phyloP scores from a whole-genome alignment of 2,888 invertebrate genomes.

The Platycheirus rosarum region DNA sequence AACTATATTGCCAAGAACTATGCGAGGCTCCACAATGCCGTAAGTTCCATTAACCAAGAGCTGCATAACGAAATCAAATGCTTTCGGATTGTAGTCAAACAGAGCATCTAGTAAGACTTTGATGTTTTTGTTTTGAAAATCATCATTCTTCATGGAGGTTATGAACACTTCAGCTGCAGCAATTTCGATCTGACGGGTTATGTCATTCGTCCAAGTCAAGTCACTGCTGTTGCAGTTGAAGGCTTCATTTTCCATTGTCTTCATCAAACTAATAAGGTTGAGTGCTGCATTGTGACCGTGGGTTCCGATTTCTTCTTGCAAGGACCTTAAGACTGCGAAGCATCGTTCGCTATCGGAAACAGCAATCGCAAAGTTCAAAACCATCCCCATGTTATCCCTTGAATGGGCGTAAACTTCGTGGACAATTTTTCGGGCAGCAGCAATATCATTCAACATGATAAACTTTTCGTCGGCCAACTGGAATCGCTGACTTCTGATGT shows the following conservation, averaged over 20 bases:
- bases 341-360: conserved; percentile 1
- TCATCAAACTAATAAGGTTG: conserved; percentile 1
- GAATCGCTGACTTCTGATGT: conserved; percentile 5
- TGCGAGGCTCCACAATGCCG: neutral
- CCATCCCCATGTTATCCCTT: neutral
- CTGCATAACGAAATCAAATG: conserved; percentile 27
- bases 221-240: conserved; percentile 11
- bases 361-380: conserved; percentile 11
- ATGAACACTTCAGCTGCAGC: neutral
- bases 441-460: neutral
- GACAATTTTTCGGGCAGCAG: conserved; percentile 1
- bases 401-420: conserved; percentile 34
- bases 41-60: conserved; percentile 5
- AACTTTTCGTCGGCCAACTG: conserved; percentile 36
- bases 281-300: neutral
- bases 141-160: neutral
- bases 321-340: conserved; percentile 2
- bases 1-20: conserved; percentile 21
- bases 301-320: neutral
- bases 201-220: neutral
- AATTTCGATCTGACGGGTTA: neutral
- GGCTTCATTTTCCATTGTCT: neutral
- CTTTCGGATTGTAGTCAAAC: neutral
- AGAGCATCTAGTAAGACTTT: neutral
- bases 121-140: conserved; percentile 5